phyloP scores from a whole-genome alignment of 2,888 invertebrate species.

The Cenopis cana region DNA sequence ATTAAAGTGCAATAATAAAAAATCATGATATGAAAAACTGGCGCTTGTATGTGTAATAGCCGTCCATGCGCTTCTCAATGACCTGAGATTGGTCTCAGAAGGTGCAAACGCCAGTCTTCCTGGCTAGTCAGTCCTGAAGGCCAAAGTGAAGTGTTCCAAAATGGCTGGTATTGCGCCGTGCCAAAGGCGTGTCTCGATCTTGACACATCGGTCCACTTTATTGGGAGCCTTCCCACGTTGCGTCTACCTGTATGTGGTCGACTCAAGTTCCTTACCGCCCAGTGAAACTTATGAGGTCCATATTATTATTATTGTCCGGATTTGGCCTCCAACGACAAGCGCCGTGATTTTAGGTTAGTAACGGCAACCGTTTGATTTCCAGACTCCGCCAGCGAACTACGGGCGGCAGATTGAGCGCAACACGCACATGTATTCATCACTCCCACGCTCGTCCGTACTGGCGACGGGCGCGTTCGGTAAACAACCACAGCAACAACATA shows the following conservation, averaged over 20 bases:
- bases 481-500: conserved; percentile 57
- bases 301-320: neutral
- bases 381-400: conserved; percentile 91
- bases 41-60: neutral
- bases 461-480: conserved; percentile 90
- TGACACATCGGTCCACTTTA: too few species aligned
- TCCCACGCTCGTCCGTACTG: conserved; percentile 88
- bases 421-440: conserved; percentile 88
- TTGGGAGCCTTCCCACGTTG: too few species aligned
- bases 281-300: too few species aligned
- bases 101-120: neutral
- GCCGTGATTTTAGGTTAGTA: neutral
- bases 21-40: neutral
- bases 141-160: too few species aligned
- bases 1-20: too few species aligned
- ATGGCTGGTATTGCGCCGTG: too few species aligned
- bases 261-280: too few species aligned
- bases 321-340: neutral
- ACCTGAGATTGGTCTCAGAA: neutral
- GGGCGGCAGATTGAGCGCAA: conserved; percentile 90
- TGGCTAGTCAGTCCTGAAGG: neutral
- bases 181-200: too few species aligned
- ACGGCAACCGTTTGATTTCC: conserved; percentile 50
- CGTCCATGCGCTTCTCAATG: neutral
- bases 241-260: too few species aligned